Conservation (phyloP, 2,797 vertebrate species). For the Gouania willdenowi region DNA sequence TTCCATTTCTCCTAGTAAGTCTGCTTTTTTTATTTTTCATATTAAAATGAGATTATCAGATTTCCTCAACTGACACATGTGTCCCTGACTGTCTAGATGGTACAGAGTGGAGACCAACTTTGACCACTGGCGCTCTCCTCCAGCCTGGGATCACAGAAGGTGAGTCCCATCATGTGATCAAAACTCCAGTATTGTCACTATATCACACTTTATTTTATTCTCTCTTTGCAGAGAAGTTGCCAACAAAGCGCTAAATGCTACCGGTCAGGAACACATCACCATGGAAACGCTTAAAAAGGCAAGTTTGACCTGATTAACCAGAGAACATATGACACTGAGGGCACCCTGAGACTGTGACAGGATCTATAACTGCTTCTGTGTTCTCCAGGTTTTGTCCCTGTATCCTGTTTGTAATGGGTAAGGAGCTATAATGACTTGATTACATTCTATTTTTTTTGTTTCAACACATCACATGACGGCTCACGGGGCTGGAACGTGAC, state of each 20-base stretch:
- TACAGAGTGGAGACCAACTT: slow-evolving; percentile 92
- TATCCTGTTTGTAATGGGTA: slow-evolving; percentile 72
- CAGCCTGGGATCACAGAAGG: slow-evolving; percentile 80
- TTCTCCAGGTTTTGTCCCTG: slow-evolving; percentile 67
- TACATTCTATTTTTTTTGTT: not conserved
- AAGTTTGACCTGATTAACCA: slow-evolving; percentile 11
- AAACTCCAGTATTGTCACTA: too few species aligned
- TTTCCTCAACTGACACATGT: too few species aligned
- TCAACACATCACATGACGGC: slow-evolving; percentile 24
- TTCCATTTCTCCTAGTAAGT: too few species aligned
- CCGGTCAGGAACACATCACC: slow-evolving; percentile 81
- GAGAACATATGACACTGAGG: not conserved
- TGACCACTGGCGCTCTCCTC: slow-evolving; percentile 88
- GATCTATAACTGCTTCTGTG: slow-evolving; percentile 3
- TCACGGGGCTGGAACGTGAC: not conserved
- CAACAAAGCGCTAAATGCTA: slow-evolving; percentile 84
- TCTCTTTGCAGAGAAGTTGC: slow-evolving; percentile 84
- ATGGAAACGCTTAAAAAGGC: slow-evolving; percentile 83
- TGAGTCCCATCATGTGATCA: slow-evolving; percentile 22
- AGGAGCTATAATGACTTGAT: slow-evolving; percentile 21
- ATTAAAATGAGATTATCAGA: too few species aligned
- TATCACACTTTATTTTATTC: slow-evolving; percentile 3
- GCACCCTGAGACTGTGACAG: not conserved
- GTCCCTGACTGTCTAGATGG: slow-evolving; percentile 75
- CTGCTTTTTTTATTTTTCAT: too few species aligned